Evolutionary conservation across 2,888 invertebrate genomes (phyloP).

Genomic region (Hymenopus coronatus): DNA sequence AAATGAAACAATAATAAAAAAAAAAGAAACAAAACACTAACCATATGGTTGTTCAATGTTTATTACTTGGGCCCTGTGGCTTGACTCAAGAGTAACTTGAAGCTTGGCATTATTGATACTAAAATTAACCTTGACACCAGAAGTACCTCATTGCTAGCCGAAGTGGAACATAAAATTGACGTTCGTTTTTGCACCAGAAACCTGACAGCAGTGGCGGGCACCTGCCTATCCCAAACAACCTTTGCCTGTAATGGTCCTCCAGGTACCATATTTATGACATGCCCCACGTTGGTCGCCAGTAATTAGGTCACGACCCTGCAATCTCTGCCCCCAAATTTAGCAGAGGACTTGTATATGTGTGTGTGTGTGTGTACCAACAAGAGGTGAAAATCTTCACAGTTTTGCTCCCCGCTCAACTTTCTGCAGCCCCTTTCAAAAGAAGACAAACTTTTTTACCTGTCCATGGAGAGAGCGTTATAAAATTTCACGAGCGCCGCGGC

Average conservation of each 20-base stretch:
- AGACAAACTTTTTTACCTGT: slow-evolving; percentile 34
- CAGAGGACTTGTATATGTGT: background rate
- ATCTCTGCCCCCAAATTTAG: background rate
- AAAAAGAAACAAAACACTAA: no score
- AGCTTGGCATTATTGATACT: no score
- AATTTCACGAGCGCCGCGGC: slow-evolving; percentile 33
- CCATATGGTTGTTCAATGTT: no score
- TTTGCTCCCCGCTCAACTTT: background rate
- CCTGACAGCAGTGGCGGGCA: background rate
- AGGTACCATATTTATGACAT: no score
- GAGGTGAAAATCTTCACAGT: background rate
- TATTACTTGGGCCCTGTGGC: no score
- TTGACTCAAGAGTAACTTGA: no score
- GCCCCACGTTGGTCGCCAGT: background rate
- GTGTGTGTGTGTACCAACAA: background rate
- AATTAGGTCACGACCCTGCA: background rate
- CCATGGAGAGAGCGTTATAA: slow-evolving; percentile 35
- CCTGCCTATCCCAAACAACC: no score
- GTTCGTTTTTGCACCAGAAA: background rate
- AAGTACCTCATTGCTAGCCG: no score
- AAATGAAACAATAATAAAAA: no score
- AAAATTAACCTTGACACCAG: no score
- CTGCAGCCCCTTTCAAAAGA: slow-evolving; percentile 19
- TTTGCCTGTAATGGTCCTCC: no score
- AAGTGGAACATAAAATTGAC: background rate